Percentiles rank a stretch among this genome's conserved stretches.
Evolutionary conservation across 1,140 invertebrate genomes (phyloP).

Genomic region (Teleogryllus occipitalis): DNA sequence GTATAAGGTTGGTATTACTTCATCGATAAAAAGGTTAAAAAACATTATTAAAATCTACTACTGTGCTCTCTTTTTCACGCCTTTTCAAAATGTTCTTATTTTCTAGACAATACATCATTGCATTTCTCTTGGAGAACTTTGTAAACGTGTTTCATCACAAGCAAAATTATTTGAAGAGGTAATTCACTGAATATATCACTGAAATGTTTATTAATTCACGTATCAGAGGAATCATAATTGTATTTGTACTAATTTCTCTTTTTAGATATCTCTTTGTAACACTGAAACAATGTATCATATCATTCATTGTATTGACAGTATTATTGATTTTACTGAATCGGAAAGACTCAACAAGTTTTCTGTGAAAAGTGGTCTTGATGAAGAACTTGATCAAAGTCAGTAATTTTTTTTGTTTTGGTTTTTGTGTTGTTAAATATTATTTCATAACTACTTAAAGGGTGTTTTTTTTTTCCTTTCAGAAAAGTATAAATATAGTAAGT

Average conservation of each 20-base stretch:
- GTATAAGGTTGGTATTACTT: neutral
- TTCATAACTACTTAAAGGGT: neutral
- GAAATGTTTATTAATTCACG: too few relatives aligned
- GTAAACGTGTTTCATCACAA: neutral
- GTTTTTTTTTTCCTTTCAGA: constrained; percentile 14
- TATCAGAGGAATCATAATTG: neutral
- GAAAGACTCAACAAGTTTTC: constrained; percentile 52
- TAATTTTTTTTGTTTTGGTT: neutral
- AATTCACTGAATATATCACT: neutral
- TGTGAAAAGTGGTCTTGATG: constrained; percentile 57
- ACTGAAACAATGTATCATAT: neutral
- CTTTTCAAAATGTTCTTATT: neutral
- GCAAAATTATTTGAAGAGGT: neutral
- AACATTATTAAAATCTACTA: neutral
- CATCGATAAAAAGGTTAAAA: neutral
- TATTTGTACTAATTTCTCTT: neutral
- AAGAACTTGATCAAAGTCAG: constrained; percentile 56
- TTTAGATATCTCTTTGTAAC: constrained; percentile 4
- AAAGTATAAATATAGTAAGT: constrained; percentile 26
- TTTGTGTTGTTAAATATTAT: constrained; percentile 10
- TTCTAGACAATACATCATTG: neutral
- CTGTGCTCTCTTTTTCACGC: too few relatives aligned
- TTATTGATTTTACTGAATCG: constrained; percentile 61
- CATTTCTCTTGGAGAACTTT: neutral
- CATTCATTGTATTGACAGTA: constrained; percentile 38